Evolutionary conservation across 2,888 invertebrate genomes (phyloP).

Genomic region (Callimorpha dominula): DNA sequence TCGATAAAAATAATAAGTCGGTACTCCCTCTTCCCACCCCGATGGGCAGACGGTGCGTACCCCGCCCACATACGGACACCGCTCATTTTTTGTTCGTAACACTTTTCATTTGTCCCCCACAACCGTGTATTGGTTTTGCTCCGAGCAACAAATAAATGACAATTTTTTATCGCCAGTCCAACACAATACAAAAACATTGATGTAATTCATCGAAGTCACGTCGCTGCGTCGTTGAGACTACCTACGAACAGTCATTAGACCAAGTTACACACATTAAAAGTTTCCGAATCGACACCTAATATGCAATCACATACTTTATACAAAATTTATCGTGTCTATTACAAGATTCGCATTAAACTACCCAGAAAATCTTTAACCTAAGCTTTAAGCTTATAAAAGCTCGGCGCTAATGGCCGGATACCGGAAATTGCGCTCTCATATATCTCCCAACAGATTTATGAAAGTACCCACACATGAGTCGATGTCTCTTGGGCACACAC

Average conservation of each 20-base stretch:
- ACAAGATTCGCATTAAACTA: conserved; percentile 87
- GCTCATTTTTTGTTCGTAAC: conserved; percentile 83
- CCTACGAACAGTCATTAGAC: conserved; percentile 80
- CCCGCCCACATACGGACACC: conserved; percentile 77
- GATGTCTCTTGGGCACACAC: conserved; percentile 79
- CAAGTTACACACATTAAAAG: conserved; percentile 86
- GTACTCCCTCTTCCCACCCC: conserved; percentile 54
- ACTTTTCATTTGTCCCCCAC: conserved; percentile 59
- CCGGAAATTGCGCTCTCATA: conserved; percentile 96
- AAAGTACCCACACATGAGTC: conserved; percentile 90
- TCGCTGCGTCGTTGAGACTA: conserved; percentile 48
- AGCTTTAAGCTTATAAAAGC: conserved; percentile 89
- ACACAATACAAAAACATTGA: conserved; percentile 48
- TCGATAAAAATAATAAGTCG: conserved; percentile 85
- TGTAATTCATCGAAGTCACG: conserved; percentile 27
- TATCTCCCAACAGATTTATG: conserved; percentile 96
- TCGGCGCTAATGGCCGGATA: conserved; percentile 94
- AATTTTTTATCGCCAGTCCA: conserved; percentile 37
- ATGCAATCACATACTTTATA: conserved; percentile 87
- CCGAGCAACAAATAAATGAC: conserved; percentile 28
- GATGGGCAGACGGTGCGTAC: conserved; percentile 49
- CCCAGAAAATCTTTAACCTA: conserved; percentile 87
- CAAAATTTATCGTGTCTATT: conserved; percentile 86
- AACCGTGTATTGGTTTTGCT: conserved; percentile 26
- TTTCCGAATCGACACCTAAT: conserved; percentile 85